Evolutionary conservation across 2,113 vertebrate genomes (phyloP).

Genomic region (Todiramphus saurophagus): DNA sequence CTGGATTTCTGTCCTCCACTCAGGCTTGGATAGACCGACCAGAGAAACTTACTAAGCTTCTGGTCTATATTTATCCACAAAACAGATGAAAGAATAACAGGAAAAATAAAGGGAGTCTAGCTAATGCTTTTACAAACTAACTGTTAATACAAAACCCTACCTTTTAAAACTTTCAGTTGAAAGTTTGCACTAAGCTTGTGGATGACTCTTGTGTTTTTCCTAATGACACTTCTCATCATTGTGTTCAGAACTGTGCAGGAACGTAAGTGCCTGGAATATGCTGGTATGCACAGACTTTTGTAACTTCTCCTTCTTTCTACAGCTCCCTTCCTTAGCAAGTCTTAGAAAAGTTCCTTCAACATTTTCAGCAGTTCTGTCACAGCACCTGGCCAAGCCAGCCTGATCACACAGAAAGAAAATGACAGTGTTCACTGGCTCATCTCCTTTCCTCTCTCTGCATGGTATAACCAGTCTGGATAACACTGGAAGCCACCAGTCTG

Average conservation of each 20-base stretch:
- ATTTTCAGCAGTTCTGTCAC: conserved; percentile 9
- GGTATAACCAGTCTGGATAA: conserved; percentile 24
- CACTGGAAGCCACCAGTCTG: conserved; percentile 31
- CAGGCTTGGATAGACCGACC: background rate
- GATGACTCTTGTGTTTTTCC: background rate
- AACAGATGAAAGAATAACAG: background rate
- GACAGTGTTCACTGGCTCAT: conserved; percentile 5
- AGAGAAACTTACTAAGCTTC: background rate
- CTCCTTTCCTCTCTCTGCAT: conserved; percentile 44
- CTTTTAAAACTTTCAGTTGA: background rate
- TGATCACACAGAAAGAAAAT: background rate
- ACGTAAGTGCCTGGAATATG: background rate
- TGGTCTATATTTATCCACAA: background rate
- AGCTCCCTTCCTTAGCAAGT: background rate
- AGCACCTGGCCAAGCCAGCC: conserved; percentile 9
- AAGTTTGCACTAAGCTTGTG: background rate
- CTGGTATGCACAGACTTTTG: background rate
- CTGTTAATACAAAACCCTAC: background rate
- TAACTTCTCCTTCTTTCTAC: background rate
- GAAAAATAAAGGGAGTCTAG: background rate
- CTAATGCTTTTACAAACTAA: background rate
- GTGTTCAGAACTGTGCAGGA: background rate
- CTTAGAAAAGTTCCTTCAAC: conserved; percentile 34
- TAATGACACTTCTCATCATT: background rate
- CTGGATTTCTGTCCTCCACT: background rate